Evolutionary conservation across 1,140 invertebrate species (phyloP), one percentile per base, ranked within the genome.

Genomic region (Calosoma granatense): DNA sequence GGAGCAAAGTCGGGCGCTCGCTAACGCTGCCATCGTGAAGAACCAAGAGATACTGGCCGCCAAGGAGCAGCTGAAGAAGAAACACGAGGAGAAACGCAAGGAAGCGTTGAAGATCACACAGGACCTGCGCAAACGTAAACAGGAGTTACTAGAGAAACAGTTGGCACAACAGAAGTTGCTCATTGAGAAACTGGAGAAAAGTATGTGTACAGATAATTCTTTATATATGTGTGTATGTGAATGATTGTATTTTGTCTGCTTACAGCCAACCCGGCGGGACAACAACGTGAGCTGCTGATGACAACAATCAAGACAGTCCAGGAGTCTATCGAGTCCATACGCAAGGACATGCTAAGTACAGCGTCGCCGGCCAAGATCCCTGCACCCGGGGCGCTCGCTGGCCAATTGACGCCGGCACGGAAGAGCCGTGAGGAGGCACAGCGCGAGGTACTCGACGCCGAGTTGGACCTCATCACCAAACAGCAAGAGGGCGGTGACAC

Each of bases 391-490:
- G 56, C 60, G 15, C 63, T 65, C 51, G 22, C 54, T 47, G 26
- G 6, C n/a, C 6, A n/a, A 15, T 30, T 59, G 17, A 30, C 47
- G 6, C 36, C 62, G 1, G 0, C 68, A 20, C 74, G 76, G 14
- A 82, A 80, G 59, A 80, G 76, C 12, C 75, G 78, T 53, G 80
- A 82, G 60, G 79, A 90, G 71, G 77, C 86, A 0, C 84, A 90
- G 68, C 88, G 87, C 65, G 89, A 93, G 67, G 84, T 94, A 41
- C 71, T 94, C 15, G 92, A 94, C 66, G 87, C 88, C 0, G 92
- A 94, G 72, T 70, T 94, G 61, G 92, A 94, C 70, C 75, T 93
- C 55, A 90, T 92, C 65, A 88, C 84, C 1, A 88, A 87, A 59
- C 85, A 91, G 65, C 86, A 89, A 66, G 81, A 81, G 60, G 69